Base-by-base conservation (phyloP, 2,113 vertebrate species). In the Manacus vitellinus region DNA sequence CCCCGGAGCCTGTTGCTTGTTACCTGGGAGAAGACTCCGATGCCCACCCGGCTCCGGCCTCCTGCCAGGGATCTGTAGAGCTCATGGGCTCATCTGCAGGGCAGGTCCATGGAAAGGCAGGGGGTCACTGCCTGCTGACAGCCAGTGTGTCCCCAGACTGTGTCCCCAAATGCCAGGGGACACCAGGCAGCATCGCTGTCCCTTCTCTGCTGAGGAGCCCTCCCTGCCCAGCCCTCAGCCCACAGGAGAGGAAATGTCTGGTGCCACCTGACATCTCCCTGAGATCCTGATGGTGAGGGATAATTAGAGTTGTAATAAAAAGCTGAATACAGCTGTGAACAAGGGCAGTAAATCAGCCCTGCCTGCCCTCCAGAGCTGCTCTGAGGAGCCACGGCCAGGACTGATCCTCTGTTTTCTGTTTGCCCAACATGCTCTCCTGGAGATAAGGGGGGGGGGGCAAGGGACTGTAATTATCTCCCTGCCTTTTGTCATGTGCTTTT, bases 381-480 rank as follows among this genome's bases (percentile, higher is more conserved):
- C 39, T 35, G 10, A 39, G 12, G 37, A 91, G 80, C 88, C 86
- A 59, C 81, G 14, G 4, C 51, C 65, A 81, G 70, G 8, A 94
- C 59, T 39, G 25, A 19, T 65, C 74, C 92, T 73, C 80, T 49
- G 73, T 46, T 54, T 52, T 56, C 70, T 4, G 23, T 82, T 18
- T 49, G 94, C 96, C 96, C 96, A 94, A n/a, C 54, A 12, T 10
- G 15, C 93, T 91, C 92, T 93, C 95, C 94, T 2, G 6, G 56
- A 76, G 95, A 92, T 93, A 91, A 96, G 85, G 31, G 78, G 62
- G 75, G 79, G 56, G 9, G 11, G 23, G 13, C 71, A 92, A 97
- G 96, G 93, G 94, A 91, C 95, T 78, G 97, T 94, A 94, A 80
- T 97, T 94, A 87, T 86, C 79, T 78, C 59, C 63, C 63, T 73